A percentile compares a stretch with the other conserved stretches of the same genome.
Evolutionary conservation across 2,888 invertebrate genomes (phyloP).

Genomic region (Hyles lineata): DNA sequence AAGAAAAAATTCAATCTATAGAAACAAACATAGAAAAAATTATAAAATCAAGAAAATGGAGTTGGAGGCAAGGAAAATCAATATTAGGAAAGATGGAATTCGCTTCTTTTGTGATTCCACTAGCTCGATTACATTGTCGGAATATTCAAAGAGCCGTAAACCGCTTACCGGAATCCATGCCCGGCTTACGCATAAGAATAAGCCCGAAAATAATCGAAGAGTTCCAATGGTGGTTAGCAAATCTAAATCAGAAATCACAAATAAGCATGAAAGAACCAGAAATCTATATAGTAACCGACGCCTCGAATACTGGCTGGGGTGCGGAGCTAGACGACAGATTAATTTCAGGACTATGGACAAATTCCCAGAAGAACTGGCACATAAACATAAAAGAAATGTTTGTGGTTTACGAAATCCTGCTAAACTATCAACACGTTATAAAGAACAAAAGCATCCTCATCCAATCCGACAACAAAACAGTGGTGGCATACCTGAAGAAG

Average conservation of each 20-base stretch:
- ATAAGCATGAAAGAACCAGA: not conserved
- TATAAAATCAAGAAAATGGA: not conserved
- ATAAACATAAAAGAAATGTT: slow-evolving; percentile 29
- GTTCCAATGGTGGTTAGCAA: not conserved
- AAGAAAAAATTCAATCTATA: not conserved
- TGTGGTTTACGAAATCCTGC: slow-evolving; percentile 13
- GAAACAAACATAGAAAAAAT: not conserved
- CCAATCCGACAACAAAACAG: slow-evolving; percentile 30
- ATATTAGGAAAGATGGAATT: not conserved
- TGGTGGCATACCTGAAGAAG: slow-evolving; percentile 31
- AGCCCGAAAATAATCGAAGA: not conserved
- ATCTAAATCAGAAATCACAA: not conserved
- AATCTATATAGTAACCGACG: slow-evolving; percentile 25
- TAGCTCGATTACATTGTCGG: not conserved
- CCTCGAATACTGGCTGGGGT: slow-evolving; percentile 29
- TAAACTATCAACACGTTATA: not conserved
- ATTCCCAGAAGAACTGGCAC: slow-evolving; percentile 20
- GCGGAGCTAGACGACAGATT: slow-evolving; percentile 9
- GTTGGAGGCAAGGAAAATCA: no score
- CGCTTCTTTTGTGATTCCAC: not conserved
- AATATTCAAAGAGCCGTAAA: not conserved
- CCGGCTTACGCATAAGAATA: not conserved
- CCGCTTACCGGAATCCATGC: not conserved
- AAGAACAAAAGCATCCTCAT: slow-evolving; percentile 9
- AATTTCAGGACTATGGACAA: slow-evolving; percentile 21